Evolutionary conservation across 2,113 vertebrate species (phyloP).

Genomic region (Engystomops pustulosus): DNA sequence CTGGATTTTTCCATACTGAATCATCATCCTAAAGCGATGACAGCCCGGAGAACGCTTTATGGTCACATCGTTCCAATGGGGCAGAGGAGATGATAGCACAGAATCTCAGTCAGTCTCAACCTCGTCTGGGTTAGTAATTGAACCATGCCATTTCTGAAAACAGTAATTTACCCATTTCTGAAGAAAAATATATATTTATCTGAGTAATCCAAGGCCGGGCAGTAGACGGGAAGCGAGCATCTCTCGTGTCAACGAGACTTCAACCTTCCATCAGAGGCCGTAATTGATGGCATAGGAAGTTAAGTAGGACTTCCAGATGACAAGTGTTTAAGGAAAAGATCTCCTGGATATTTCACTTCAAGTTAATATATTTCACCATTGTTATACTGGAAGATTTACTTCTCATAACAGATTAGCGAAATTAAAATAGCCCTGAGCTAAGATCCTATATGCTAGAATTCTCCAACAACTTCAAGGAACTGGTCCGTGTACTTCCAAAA

Average conservation of each 20-base stretch:
- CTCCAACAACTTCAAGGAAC: not conserved
- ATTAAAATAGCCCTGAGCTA: not conserved
- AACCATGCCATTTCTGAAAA: conserved; percentile 62
- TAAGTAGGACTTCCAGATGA: conserved; percentile 56
- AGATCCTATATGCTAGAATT: not conserved
- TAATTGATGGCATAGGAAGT: conserved; percentile 58
- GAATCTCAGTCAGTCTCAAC: conserved; percentile 38
- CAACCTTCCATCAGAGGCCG: conserved; percentile 52
- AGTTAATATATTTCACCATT: conserved; percentile 33
- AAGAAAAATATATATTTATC: conserved; percentile 61
- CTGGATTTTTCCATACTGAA: too few species aligned
- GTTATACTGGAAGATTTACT: conserved; percentile 27
- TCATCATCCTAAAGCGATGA: too few species aligned
- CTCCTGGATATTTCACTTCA: conserved; percentile 32
- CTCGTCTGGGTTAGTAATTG: conserved; percentile 62
- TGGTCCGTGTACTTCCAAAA: not conserved
- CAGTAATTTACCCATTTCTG: conserved; percentile 65
- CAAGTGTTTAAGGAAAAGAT: conserved; percentile 31
- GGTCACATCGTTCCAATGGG: not conserved
- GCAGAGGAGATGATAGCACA: not conserved
- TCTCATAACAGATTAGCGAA: not conserved
- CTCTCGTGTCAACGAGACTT: conserved; percentile 50
- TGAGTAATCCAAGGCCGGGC: conserved; percentile 49
- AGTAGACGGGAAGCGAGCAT: conserved; percentile 31
- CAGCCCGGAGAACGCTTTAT: not conserved